Base-by-base conservation (phyloP, 2,888 invertebrate genomes). In the Drosophila gaucha region DNA sequence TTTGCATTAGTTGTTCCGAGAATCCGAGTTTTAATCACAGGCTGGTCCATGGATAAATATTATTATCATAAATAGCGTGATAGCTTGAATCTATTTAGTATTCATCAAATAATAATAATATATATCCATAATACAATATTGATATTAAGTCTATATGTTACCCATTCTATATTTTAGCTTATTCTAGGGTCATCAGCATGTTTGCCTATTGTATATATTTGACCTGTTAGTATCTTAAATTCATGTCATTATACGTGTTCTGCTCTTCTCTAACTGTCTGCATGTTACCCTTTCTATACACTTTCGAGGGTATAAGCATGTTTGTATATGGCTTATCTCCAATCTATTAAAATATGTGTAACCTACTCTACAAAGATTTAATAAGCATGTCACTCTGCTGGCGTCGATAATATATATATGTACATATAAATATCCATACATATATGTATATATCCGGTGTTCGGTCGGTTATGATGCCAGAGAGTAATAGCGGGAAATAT, bases 401-500 rank as follows among this genome's bases (percentile, higher is more conserved):
- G 26, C 43, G n/a, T 26, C 30, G n/a, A n/a, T n/a, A n/a, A n/a
- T n/a, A n/a, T n/a, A n/a, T n/a, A n/a, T n/a, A n/a, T 28, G 28
- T 1, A 6, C 28, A 9, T 6, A 28, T 28, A 28, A 3, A 28
- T 9, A 28, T 3, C 1, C 28, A 18, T 12, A 5, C n/a, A 14
- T 16, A 16, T n/a, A 22, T 16, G 26, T n/a, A 26, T 18, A 18
- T 16, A 46, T 35, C 14, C 6, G 12, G 26, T 14, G 31, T n/a
- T 22, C 24, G 36, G 20, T 44, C 16, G 44, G 18, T n/a, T 36
- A 24, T 57, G 20, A 35, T 20, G 41, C 28, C 41, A 26, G 18
- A 28, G 22, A 30, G 20, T 54, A 57, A 57, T 44, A 33, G 39
- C 41, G 44, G 33, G 18, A 46, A 52, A 52, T 35, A 18, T 22